Evolutionary conservation across 2,113 vertebrate genomes (phyloP).

Genomic region (Ailuropoda melanoleuca): DNA sequence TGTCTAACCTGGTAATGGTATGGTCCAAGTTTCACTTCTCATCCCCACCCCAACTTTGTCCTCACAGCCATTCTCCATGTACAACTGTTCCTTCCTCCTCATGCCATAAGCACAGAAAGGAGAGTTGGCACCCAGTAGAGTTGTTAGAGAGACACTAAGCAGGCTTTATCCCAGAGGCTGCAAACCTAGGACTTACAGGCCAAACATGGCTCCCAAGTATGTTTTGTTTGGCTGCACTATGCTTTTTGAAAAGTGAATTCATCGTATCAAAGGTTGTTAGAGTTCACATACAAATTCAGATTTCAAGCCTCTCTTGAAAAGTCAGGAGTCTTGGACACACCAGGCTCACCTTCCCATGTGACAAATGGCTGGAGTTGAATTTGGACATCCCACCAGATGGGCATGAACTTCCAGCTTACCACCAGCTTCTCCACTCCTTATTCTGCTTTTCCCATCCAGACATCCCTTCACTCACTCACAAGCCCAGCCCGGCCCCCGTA

Average conservation of each 20-base stretch:
- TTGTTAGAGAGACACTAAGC: not conserved
- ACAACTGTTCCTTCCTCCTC: not conserved
- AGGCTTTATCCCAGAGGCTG: not conserved
- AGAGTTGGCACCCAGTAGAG: not conserved
- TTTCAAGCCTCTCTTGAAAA: not conserved
- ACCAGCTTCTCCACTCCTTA: not conserved
- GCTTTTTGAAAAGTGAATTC: not conserved
- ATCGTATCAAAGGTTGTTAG: not conserved
- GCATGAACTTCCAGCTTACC: not conserved
- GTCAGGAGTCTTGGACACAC: not conserved
- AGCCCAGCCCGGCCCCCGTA: accelerated
- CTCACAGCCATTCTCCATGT: not conserved
- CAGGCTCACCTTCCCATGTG: not conserved
- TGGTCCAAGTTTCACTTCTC: not conserved
- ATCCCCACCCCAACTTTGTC: not conserved
- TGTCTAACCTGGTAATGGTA: not conserved
- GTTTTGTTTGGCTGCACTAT: not conserved
- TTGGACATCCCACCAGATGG: not conserved
- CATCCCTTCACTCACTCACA: not conserved
- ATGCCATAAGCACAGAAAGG: not conserved
- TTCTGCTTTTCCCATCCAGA: not conserved
- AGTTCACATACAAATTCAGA: not conserved
- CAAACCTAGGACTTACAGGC: not conserved
- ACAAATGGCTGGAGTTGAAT: not conserved
- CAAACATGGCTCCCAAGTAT: not conserved